A percentile compares a stretch with the other conserved stretches of the same genome.
Conservation (phyloP, 1,140 invertebrate species). For the Sinella curviseta region DNA sequence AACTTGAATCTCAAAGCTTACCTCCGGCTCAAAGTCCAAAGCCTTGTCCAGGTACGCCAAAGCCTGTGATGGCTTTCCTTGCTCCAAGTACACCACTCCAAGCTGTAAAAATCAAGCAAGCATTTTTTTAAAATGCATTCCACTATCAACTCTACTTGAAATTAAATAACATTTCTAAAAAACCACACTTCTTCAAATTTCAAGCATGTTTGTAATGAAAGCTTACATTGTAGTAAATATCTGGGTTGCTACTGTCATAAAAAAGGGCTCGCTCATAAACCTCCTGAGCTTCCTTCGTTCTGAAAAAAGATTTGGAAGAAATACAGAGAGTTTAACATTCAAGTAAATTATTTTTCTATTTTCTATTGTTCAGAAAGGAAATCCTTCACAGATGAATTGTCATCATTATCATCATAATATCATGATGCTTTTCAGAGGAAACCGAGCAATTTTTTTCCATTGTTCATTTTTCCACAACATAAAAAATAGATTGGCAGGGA, state of each 20-base stretch:
- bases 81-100: slow-evolving; percentile 90
- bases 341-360: slow-evolving; percentile 20
- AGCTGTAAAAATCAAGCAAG: slow-evolving; percentile 62
- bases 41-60: slow-evolving; percentile 90
- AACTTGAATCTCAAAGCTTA: too few relatives aligned
- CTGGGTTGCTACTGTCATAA: slow-evolving; percentile 92
- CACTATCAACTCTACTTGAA: background rate
- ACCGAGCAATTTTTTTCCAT: too few relatives aligned
- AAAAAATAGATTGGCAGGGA: too few relatives aligned
- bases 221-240: slow-evolving; percentile 95
- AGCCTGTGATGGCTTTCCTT: slow-evolving; percentile 86
- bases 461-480: too few relatives aligned
- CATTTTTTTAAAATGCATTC: background rate
- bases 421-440: too few relatives aligned
- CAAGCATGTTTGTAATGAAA: background rate
- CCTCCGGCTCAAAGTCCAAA: slow-evolving; percentile 87
- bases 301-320: slow-evolving; percentile 48
- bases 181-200: background rate
- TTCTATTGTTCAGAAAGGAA: background rate
- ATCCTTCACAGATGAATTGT: background rate
- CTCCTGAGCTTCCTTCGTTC: slow-evolving; percentile 90
- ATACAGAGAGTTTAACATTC: slow-evolving; percentile 10
- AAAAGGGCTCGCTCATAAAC: slow-evolving; percentile 90
- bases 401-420: background rate
- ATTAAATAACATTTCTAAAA: background rate